Evolutionary conservation across 1,140 invertebrate species (phyloP), one percentile per base, ranked within the genome.

Genomic region (Lasioglossum baleicum): DNA sequence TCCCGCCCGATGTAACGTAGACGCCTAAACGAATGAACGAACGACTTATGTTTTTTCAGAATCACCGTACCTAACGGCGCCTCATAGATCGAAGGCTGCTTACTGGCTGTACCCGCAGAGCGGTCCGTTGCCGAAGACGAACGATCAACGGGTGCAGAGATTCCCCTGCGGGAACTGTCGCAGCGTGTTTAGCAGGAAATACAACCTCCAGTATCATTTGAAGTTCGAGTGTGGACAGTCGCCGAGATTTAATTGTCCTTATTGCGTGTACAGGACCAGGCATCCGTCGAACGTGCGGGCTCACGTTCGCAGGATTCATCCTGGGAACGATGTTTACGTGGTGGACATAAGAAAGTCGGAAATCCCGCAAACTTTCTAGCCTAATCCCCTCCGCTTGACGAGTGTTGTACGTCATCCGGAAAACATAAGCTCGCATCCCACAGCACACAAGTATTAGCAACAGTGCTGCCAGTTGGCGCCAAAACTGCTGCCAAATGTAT

Each of bases 181-280:
- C 44, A 81, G 77, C 42, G 74, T 83, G 10, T 87, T 85, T 82
- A 90, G 48, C 78, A 66, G 76, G 68, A 84, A 83, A 40, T 64
- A 81, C 11, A 83, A 86, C 68, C 68, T 95, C 42, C 93, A 93
- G 75, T 91, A 94, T 84, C 95, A 96, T 86, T 93, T 94, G 82
- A 94, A 94, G 86, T 95, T 95, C 86, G 95, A 96, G 86, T 96
- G 95, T 90, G 95, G 95, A 20, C 94, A 95, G 81, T 93, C 94
- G 82, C 95, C 95, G 8, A 94, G 94, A 79, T 96, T 95, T 90
- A 92, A 94, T 83, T 95, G 95, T 88, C 92, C 94, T 61, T 86
- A 91, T 65, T 94, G 94, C 81, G 63, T 73, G 11, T 91, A 93
- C 73, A 88, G 84, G 22, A 90, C 90, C 35, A 80, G 71, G 35